Evolutionary conservation across 2,113 vertebrate species (phyloP).

Genomic region (Clarias macrocephalus): DNA sequence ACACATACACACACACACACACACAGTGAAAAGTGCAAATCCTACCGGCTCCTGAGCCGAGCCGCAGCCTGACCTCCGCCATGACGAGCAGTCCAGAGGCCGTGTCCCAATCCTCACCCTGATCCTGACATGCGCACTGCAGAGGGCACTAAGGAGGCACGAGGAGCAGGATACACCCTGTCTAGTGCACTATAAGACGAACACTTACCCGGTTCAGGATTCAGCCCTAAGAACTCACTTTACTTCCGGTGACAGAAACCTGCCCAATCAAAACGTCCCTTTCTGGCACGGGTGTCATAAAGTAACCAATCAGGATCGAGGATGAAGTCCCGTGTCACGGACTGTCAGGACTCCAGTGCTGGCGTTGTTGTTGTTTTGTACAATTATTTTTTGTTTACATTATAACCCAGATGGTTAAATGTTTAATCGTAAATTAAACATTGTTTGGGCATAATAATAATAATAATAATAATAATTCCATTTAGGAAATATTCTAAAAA

Average conservation of each 20-base stretch:
- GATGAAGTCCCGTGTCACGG: background rate
- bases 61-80: slow-evolving; percentile 51
- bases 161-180: background rate
- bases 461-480: background rate
- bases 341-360: background rate
- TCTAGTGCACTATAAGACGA: background rate
- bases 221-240: background rate
- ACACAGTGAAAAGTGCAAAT: slow-evolving; percentile 6
- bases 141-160: background rate
- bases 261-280: slow-evolving; percentile 9
- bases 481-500: background rate
- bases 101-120: background rate
- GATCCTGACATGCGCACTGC: slow-evolving; percentile 8
- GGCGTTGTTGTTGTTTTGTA: background rate
- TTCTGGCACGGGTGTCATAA: background rate
- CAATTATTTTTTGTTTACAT: background rate
- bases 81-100: background rate
- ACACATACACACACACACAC: background rate
- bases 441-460: background rate
- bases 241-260: slow-evolving; percentile 1
- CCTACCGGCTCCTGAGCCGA: background rate
- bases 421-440: background rate
- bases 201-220: background rate
- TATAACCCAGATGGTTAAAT: background rate
- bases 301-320: slow-evolving; percentile 12